Evolutionary conservation across 2,113 vertebrate species (phyloP), one percentile per base, ranked within the genome.

Genomic region (Spilogale gracilis): DNA sequence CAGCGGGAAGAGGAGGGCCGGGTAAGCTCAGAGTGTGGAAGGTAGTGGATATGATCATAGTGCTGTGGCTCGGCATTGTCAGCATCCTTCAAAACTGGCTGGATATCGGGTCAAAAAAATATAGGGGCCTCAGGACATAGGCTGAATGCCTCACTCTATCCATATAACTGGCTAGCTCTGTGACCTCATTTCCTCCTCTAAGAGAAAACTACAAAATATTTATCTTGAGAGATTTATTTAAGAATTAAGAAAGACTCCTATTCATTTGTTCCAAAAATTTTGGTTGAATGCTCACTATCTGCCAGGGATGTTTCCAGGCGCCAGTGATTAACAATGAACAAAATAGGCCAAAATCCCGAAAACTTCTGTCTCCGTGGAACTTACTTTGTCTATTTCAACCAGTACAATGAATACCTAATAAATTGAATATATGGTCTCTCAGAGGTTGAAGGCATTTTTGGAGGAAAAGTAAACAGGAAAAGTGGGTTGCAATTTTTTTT

Each of bases 231-330:
- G 25, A 48, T 61, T 65, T 81, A 52, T 52, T 60, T 27, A 21
- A 96, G 38, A 86, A 93, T 76, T 71, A 79, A 96, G 56, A 23
- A 56, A 81, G 32, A 91, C 7, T 84, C 56, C 78, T 13, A 60
- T 52, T 65, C 30, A 21, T 74, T 82, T 25, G 52, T 65, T 63
- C 25, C 20, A 73, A 63, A 95, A 54, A 12, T 61, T 91, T 11
- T 74, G 30, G 83, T 48, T 23, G 20, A 92, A 92, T 52, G 38
- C 14, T 38, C 25, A 80, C 20, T 52, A 32, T 45, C 79, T 71
- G 52, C 21, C 48, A 71, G 61, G 52, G 25, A 86, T 20, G 5
- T 50, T 89, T 82, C 32, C 23, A 84, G 80, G 67, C 0, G 58
- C 61, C 89, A 65, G 21, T 32, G n/a, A 94, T 30, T n/a, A 76